Conservation (phyloP, 1,140 invertebrate species). For the Drosophila chauvacae region DNA sequence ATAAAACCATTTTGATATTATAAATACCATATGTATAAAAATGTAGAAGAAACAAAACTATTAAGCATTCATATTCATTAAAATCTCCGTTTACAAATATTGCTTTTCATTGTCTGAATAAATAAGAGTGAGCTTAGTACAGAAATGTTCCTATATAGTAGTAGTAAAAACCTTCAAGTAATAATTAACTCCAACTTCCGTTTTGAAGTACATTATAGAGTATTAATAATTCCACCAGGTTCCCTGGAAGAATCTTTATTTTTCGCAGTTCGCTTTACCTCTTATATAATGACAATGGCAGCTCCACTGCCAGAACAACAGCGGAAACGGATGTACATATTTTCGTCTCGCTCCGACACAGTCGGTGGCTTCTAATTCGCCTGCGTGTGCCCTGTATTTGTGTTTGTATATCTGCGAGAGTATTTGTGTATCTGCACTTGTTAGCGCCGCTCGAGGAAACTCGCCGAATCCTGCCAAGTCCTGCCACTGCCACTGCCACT, state of each 20-base stretch:
- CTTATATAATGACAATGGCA: slow-evolving; percentile 49
- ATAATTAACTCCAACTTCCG: not conserved
- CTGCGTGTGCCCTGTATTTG: slow-evolving; percentile 24
- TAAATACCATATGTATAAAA: not conserved
- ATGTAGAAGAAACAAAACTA: not conserved
- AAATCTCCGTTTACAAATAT: not conserved
- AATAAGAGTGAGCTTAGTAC: not conserved
- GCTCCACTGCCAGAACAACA: slow-evolving; percentile 29
- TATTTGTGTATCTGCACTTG: slow-evolving; percentile 33
- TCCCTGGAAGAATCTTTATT: not conserved
- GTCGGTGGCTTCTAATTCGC: slow-evolving; percentile 28
- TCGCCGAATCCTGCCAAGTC: slow-evolving; percentile 17
- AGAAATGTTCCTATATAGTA: not conserved
- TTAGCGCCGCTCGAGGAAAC: slow-evolving; percentile 12
- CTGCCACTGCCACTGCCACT: slow-evolving; percentile 17
- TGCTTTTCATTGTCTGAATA: not conserved
- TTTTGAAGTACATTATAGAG: not conserved
- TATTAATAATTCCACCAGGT: slow-evolving; percentile 7
- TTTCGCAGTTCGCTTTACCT: slow-evolving; percentile 35
- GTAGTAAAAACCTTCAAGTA: not conserved
- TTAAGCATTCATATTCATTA: not conserved
- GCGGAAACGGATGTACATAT: slow-evolving; percentile 73
- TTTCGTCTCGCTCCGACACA: slow-evolving; percentile 28
- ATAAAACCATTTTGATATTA: not conserved
- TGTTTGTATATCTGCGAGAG: slow-evolving; percentile 6